Evolutionary conservation across 2,888 invertebrate species (phyloP).

Genomic region (Euspilapteryx auroguttella): DNA sequence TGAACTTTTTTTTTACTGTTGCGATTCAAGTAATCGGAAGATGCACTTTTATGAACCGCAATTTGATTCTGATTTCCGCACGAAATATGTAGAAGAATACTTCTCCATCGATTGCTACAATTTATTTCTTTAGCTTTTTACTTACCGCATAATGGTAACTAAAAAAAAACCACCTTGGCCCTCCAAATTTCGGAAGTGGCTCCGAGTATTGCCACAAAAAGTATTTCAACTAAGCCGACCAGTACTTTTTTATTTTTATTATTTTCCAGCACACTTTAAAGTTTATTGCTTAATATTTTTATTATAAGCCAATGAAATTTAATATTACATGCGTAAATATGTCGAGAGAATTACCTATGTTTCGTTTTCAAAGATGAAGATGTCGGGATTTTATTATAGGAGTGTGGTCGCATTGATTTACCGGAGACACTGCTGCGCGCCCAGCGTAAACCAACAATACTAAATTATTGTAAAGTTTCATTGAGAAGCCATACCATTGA

Average conservation of each 20-base stretch:
- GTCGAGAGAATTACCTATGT: too few species aligned
- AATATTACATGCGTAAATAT: constrained; percentile 17
- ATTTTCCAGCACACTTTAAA: too few species aligned
- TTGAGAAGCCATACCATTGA: too few species aligned
- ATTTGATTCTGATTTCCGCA: constrained; percentile 57
- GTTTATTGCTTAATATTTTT: constrained; percentile 10
- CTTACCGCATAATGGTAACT: constrained; percentile 14
- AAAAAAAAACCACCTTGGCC: neutral
- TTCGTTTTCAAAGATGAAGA: too few species aligned
- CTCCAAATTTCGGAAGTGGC: neutral
- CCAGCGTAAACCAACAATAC: constrained; percentile 16
- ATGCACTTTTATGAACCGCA: constrained; percentile 34
- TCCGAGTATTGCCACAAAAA: neutral
- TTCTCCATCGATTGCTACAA: constrained; percentile 28
- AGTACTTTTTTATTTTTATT: constrained; percentile 2
- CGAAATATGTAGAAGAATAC: constrained; percentile 38
- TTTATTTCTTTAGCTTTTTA: constrained; percentile 28
- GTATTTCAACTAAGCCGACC: neutral
- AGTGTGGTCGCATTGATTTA: constrained; percentile 21
- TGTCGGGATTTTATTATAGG: too few species aligned
- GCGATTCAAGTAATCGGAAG: constrained; percentile 31
- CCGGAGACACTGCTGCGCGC: constrained; percentile 27
- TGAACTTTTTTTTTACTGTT: too few species aligned
- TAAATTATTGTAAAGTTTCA: constrained; percentile 15
- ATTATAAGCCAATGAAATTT: constrained; percentile 7